Evolutionary conservation across 2,888 invertebrate species (phyloP), one percentile per base, ranked within the genome.

Genomic region (Callinectes sapidus): DNA sequence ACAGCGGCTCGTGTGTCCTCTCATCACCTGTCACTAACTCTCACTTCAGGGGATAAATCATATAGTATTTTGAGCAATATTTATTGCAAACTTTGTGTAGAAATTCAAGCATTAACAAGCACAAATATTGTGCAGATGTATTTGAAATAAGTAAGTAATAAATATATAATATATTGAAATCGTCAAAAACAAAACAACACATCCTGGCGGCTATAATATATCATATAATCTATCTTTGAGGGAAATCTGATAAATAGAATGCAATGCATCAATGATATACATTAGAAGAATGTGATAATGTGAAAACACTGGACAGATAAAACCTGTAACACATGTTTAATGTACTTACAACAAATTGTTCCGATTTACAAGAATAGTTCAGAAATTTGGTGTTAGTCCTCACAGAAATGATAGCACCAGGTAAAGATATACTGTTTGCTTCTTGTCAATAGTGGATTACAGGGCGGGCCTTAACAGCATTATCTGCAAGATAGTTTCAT

Each of bases 71-170:
- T 93, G 93, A 93, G 93, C 93, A 93, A 93, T 66, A 55, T 93
- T 93, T 93, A 93, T 93, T 93, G 93, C 93, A 93, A 93, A 93
- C 91, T 90, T 93, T 93, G 93, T 93, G 93, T 93, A 93, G 93
- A 93, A 93, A 93, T 93, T 39, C 90, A 91, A 93, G 93, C 93
- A 71, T 91, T 61, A 93, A 93, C 93, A 93, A 93, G 93, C 93
- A 93, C 93, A 93, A 93, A 93, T 93, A 91, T 93, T 93, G 93
- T 93, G 93, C 93, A 93, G 87, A 91, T 93, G 48, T 89, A 91
- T 66, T 87, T 92, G 42, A 92, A 88, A 77, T 90, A 87, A 66
- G 90, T 88, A 92, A 89, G 61, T 89, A 87, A 88, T 92, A 87
- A 42, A 92, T 71, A 91, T 89, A 90, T 90, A 66, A 87, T 66